A percentile compares a stretch with the other conserved stretches of the same genome.
Evolutionary conservation across 35 echinoderm and acorn worm genomes (phyloP).

Genomic region (Anneissia japonica): DNA sequence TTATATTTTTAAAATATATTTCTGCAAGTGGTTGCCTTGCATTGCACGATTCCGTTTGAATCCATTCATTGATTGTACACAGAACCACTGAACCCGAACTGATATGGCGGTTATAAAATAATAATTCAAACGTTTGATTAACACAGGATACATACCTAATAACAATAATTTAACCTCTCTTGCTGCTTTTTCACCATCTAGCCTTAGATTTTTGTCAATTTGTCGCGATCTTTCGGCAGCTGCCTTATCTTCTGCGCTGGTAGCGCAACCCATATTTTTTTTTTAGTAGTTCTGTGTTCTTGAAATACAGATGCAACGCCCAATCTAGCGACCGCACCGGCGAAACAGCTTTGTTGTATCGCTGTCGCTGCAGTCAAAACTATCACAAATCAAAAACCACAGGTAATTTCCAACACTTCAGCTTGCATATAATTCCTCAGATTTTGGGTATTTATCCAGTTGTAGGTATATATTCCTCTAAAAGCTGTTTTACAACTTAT

Average conservation of each 20-base stretch:
- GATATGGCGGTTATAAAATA: background rate
- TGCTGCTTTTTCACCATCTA: slow-evolving; percentile 99
- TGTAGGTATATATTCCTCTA: background rate
- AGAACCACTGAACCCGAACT: background rate
- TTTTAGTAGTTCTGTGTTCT: background rate
- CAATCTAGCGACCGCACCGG: background rate
- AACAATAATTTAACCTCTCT: slow-evolving; percentile 99
- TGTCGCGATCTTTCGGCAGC: slow-evolving; percentile 98
- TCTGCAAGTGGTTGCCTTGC: no score
- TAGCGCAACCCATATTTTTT: slow-evolving; percentile 91
- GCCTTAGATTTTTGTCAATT: slow-evolving; percentile 97
- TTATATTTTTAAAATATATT: no score
- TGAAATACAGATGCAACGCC: background rate
- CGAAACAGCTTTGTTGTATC: background rate
- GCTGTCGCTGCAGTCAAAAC: background rate
- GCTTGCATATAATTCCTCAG: background rate
- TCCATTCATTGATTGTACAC: background rate
- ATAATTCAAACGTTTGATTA: background rate
- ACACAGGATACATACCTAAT: slow-evolving; percentile 62
- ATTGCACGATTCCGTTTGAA: no score
- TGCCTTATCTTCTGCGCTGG: slow-evolving; percentile 99
- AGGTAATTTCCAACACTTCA: background rate
- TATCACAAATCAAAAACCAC: background rate
- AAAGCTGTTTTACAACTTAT: background rate
- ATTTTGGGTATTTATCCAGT: background rate